phyloP scores from a whole-genome alignment of 2,113 vertebrate species.

The Trogon melanurus region DNA sequence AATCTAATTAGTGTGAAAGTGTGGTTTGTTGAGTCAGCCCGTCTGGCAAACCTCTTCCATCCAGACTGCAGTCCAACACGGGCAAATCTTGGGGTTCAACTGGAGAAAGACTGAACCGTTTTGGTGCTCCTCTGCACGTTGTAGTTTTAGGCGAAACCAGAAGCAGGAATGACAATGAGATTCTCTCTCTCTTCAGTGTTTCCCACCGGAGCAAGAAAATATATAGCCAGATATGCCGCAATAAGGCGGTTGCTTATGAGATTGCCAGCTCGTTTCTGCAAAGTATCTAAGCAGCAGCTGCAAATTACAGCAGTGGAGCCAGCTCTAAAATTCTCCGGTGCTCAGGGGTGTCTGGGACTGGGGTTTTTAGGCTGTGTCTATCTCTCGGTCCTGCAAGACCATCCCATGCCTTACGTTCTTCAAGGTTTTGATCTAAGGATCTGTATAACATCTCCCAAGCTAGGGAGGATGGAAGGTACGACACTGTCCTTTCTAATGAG shows the following conservation, averaged over 20 bases:
- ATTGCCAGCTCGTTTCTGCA: neutral
- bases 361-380: neutral
- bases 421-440: conserved; percentile 5
- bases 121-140: neutral
- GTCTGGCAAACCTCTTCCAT: neutral
- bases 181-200: neutral
- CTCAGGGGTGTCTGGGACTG: neutral
- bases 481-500: conserved; percentile 1
- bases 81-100: neutral
- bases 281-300: neutral
- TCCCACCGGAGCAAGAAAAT: neutral
- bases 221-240: neutral
- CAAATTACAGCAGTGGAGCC: neutral
- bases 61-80: neutral
- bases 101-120: neutral
- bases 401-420: neutral
- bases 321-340: neutral
- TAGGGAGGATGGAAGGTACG: neutral
- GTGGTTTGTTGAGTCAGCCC: neutral
- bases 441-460: neutral
- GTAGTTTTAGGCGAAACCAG: neutral
- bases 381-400: neutral
- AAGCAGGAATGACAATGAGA: neutral
- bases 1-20: neutral
- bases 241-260: neutral